Percentiles rank a stretch among this genome's conserved stretches.
Conservation (phyloP, 2,113 vertebrate genomes). For the Phyllostomus hastatus region DNA sequence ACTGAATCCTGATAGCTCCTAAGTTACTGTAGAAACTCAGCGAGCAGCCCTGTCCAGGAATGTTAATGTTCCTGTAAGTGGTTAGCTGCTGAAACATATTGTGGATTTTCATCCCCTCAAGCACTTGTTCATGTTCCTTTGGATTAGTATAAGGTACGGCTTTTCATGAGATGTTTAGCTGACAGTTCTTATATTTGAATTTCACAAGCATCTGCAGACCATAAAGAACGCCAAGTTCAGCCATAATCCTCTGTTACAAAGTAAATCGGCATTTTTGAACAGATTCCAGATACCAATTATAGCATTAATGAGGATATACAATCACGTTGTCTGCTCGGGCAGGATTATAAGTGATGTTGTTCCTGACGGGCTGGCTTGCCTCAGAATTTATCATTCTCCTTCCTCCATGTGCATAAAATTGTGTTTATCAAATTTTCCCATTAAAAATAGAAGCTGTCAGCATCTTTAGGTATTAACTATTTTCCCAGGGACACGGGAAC, state of each 20-base stretch:
- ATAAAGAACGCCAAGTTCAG: constrained; percentile 78
- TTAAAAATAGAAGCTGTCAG: constrained; percentile 60
- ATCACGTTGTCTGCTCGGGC: constrained; percentile 56
- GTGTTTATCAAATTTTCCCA: constrained; percentile 69
- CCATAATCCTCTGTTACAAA: constrained; percentile 78
- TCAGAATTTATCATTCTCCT: constrained; percentile 28
- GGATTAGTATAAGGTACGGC: constrained; percentile 78
- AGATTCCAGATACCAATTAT: constrained; percentile 80
- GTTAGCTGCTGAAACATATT: constrained; percentile 75
- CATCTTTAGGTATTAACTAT: constrained; percentile 68
- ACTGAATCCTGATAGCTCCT: constrained; percentile 75
- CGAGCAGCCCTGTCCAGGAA: constrained; percentile 65
- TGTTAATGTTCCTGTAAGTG: constrained; percentile 79
- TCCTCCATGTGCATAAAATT: constrained; percentile 48
- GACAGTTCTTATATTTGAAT: constrained; percentile 83
- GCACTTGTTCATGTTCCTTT: constrained; percentile 78
- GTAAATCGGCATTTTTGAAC: constrained; percentile 78
- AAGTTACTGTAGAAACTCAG: constrained; percentile 77
- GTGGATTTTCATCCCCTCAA: constrained; percentile 78
- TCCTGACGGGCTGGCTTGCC: constrained; percentile 69
- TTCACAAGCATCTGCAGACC: constrained; percentile 80
- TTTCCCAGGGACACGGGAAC: constrained; percentile 55
- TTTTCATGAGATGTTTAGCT: constrained; percentile 81
- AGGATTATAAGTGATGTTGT: constrained; percentile 59
- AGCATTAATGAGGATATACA: constrained; percentile 76